Base-by-base conservation (phyloP, 1,140 invertebrate genomes). In the Eriocheir sinensis region DNA sequence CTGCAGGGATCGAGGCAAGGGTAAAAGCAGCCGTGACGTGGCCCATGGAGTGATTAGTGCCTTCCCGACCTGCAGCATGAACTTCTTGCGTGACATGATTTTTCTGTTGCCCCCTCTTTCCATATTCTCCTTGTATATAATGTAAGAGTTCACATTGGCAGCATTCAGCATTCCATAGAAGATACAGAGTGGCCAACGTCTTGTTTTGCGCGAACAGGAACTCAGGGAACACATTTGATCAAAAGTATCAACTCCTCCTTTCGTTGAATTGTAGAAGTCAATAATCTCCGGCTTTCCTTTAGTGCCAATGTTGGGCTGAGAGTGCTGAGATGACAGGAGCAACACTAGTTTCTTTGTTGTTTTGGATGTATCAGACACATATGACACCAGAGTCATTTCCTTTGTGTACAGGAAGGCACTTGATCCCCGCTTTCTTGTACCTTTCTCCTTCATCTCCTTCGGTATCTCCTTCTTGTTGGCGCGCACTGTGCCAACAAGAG, bases 381-480 rank as follows among this genome's bases (percentile, higher is more conserved):
- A 96, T 0, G 96, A 97, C 83, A 97, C 79, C 0, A 97, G 91
- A 21, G 96, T 97, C 40, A 96, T 95, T 60, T 96, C 93, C 27
- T 93, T 40, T 15, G 48, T 91, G 93, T 93, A 96, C 15, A 92
- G 95, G 95, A 94, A 94, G 2, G 96, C 95, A 93, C 93, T 93
- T 94, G 96, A 97, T 85, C 96, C 96, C 96, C 96, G 95, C 88
- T n/a, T 41, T 6, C 80, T 30, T 2, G 48, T 81, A 17, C 93
- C 94, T 15, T n/a, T 79, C 15, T 83, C 34, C 38, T 30, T 91
- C 89, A 96, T 96, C 32, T 93, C n/a, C 36, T 97, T 96, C 60
- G 97, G 96, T 93, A 97, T 95, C 93, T 95, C 95, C n/a, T n/a
- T n/a, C 96, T 97, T 97, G 95, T 97, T 97, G 96, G 97, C 97